Evolutionary conservation across 2,113 vertebrate genomes (phyloP).

Genomic region (Saguinus imperator): DNA sequence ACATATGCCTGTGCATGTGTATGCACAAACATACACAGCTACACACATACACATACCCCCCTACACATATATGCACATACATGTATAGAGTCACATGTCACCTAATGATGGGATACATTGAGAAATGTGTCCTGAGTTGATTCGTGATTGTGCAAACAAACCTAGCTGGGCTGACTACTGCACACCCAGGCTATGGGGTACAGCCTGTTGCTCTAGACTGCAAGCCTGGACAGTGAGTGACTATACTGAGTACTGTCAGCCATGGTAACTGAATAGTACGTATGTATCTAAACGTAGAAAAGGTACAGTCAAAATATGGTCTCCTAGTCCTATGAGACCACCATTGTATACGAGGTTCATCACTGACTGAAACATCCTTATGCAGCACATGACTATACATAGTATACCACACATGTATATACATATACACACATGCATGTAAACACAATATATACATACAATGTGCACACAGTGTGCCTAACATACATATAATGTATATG

Average conservation of each 20-base stretch:
- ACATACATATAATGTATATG: not conserved
- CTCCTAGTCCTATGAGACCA: not conserved
- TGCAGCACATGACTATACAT: not conserved
- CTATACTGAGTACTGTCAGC: not conserved
- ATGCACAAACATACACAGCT: fast-evolving
- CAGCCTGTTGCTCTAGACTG: not conserved
- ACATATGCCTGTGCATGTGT: too few species aligned
- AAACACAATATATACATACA: not conserved
- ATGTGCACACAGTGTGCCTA: too few species aligned
- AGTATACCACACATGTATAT: too few species aligned
- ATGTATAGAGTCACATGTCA: not conserved
- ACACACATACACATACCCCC: not conserved
- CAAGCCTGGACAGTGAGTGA: not conserved
- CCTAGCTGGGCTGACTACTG: not conserved
- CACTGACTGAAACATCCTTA: not conserved
- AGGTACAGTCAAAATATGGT: not conserved
- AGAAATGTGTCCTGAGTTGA: not conserved
- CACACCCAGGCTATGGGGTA: not conserved
- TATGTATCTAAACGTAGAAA: not conserved
- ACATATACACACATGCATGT: not conserved
- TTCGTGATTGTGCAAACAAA: not conserved
- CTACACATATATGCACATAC: too few species aligned
- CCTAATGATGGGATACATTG: not conserved
- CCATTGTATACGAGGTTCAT: not conserved
- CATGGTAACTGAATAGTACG: not conserved